phyloP scores from a whole-genome alignment of 23 tunicate species.

The Trididemnum clinides region DNA sequence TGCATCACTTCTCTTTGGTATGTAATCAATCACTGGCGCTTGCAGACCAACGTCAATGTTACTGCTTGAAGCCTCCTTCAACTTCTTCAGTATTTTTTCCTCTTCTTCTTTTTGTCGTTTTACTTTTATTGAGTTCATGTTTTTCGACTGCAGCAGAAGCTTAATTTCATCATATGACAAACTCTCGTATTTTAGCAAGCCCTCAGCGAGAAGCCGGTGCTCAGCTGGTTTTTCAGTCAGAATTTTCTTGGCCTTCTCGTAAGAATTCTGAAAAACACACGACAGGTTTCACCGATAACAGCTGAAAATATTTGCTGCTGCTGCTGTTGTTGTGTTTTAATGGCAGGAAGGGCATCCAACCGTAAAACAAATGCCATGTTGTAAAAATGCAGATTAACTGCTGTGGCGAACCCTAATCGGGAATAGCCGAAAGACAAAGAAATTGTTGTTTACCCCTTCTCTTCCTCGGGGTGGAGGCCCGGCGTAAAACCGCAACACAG shows the following conservation, averaged over 20 bases:
- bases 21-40: conserved; percentile 38
- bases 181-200: conserved; percentile 70
- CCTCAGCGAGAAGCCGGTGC: conserved; percentile 72
- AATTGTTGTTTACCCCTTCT: too few species aligned
- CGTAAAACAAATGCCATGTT: too few species aligned
- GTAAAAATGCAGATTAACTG: too few species aligned
- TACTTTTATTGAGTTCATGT: neutral
- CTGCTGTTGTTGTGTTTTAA: too few species aligned
- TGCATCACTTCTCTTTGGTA: neutral
- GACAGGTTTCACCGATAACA: too few species aligned
- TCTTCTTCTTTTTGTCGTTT: conserved; percentile 12
- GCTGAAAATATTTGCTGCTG: too few species aligned
- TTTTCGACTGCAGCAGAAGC: conserved; percentile 8
- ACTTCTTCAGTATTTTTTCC: neutral
- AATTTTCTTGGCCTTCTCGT: conserved; percentile 61
- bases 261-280: conserved; percentile 50
- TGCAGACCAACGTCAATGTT: neutral
- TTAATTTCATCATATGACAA: conserved; percentile 48
- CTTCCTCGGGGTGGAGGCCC: too few species aligned
- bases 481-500: too few species aligned
- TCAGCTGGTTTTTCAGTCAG: conserved; percentile 36
- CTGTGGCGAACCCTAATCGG: too few species aligned
- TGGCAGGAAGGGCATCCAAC: too few species aligned
- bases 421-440: too few species aligned
- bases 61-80: neutral